Conservation (phyloP, 2,113 vertebrate genomes). For the Panthera leo region DNA sequence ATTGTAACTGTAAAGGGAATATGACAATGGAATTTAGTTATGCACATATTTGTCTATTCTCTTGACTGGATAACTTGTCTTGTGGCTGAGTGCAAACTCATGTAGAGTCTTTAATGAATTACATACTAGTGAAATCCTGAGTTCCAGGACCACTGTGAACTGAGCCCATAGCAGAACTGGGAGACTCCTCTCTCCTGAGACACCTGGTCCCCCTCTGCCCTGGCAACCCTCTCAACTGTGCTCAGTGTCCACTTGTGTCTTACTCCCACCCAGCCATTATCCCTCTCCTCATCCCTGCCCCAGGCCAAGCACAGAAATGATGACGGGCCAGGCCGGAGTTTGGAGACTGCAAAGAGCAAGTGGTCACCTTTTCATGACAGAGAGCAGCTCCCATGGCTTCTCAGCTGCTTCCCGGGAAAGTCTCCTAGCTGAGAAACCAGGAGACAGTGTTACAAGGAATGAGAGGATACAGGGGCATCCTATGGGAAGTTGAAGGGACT, state of each 20-base stretch:
- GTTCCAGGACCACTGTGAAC: not conserved
- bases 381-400: conserved; percentile 59
- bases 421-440: conserved; percentile 62
- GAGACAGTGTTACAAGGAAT: conserved; percentile 8
- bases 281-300: not conserved
- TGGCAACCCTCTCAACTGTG: not conserved
- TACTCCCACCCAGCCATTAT: not conserved
- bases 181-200: not conserved
- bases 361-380: conserved; percentile 72
- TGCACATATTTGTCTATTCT: not conserved
- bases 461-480: not conserved
- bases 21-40: not conserved
- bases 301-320: not conserved
- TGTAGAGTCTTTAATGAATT: not conserved
- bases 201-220: not conserved
- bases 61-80: not conserved
- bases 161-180: not conserved
- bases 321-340: not conserved
- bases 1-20: not conserved
- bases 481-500: not conserved
- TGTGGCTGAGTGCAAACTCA: not conserved
- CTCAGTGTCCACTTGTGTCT: not conserved
- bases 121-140: not conserved
- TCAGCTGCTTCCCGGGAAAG: conserved; percentile 46
- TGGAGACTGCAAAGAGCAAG: not conserved